Evolutionary conservation across 2,113 vertebrate species (phyloP).

Genomic region (Ammodramus savannarum): DNA sequence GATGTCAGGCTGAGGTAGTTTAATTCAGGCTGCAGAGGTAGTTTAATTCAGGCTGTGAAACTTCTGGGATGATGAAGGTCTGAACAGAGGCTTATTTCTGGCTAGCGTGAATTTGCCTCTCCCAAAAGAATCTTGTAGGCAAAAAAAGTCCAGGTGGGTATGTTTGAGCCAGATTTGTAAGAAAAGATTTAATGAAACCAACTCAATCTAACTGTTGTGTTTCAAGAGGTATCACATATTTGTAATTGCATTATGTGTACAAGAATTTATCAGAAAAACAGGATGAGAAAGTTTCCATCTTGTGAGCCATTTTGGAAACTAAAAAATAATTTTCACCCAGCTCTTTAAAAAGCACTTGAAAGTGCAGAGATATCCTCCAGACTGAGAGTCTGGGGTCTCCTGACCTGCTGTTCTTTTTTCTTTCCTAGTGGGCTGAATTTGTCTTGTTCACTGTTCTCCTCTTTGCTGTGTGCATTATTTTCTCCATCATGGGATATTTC

Average conservation of each 20-base stretch:
- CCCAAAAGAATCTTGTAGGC: not conserved
- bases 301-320: not conserved
- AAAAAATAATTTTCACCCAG: not conserved
- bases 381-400: not conserved
- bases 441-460: conserved; percentile 87
- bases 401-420: conserved; percentile 43
- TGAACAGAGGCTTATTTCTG: not conserved
- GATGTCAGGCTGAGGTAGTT: not conserved
- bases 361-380: not conserved
- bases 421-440: conserved; percentile 94
- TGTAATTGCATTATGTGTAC: not conserved
- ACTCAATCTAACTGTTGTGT: not conserved
- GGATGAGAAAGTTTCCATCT: not conserved
- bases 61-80: not conserved
- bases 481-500: conserved; percentile 93
- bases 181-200: not conserved
- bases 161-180: not conserved
- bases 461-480: conserved; percentile 86
- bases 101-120: not conserved
- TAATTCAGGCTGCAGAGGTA: not conserved
- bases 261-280: not conserved
- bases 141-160: not conserved
- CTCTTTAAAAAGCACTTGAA: not conserved
- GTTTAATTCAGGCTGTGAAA: not conserved
- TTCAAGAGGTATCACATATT: not conserved